Conservation (phyloP, 2,888 invertebrate species). For the Scaptomyza caliginosa region DNA sequence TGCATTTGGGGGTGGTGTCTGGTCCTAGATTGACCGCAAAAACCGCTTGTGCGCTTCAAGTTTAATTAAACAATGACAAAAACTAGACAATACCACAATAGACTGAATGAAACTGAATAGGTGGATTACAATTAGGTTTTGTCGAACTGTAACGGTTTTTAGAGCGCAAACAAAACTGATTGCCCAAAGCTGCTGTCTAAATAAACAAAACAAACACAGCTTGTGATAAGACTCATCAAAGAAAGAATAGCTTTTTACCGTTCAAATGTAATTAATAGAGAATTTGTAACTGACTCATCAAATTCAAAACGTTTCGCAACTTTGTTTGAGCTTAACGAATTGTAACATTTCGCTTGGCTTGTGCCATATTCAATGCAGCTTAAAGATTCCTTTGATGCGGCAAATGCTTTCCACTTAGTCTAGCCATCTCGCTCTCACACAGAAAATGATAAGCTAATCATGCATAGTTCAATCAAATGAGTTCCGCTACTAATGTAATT, state of each 20-base stretch:
- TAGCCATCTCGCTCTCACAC: neutral
- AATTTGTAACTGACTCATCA: neutral
- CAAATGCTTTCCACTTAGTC: conserved; percentile 14
- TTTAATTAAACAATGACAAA: conserved; percentile 77
- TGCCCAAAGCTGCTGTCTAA: conserved; percentile 14
- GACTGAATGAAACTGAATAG: conserved; percentile 20
- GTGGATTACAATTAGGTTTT: conserved; percentile 41
- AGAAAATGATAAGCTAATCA: conserved; percentile 68
- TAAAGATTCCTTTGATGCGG: conserved; percentile 16
- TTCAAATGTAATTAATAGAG: neutral
- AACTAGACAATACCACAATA: conserved; percentile 50
- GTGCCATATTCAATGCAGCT: conserved; percentile 20
- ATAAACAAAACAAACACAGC: neutral
- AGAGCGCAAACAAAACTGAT: conserved; percentile 17
- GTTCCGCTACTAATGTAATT: conserved; percentile 71
- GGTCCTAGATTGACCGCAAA: conserved; percentile 54
- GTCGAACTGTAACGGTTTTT: conserved; percentile 7
- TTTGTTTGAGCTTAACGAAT: neutral
- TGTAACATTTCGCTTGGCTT: neutral
- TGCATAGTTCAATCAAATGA: conserved; percentile 50
- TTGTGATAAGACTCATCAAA: neutral
- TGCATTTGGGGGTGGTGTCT: conserved; percentile 6
- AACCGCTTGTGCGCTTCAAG: conserved; percentile 74
- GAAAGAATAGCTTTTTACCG: neutral
- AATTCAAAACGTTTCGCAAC: neutral